phyloP scores from a whole-genome alignment of 1,140 invertebrate genomes.

The Drosophila orena region DNA sequence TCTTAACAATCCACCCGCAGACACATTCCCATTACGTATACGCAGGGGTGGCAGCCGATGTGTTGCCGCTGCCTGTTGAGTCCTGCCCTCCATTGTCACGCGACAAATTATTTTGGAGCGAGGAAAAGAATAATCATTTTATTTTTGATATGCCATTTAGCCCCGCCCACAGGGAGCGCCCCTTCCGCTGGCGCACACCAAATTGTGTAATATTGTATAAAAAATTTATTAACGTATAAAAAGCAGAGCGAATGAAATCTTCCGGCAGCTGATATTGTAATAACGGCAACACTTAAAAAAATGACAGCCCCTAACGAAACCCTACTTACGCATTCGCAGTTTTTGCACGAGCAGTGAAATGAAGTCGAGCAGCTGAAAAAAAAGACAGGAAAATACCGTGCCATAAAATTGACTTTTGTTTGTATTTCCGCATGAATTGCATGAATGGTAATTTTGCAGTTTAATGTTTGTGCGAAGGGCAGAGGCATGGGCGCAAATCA shows the following conservation, averaged over 20 bases:
- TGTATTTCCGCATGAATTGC: constrained; percentile 83
- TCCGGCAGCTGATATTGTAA: constrained; percentile 79
- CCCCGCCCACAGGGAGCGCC: constrained; percentile 2
- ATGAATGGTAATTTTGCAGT: constrained; percentile 83
- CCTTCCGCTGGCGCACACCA: constrained; percentile 16
- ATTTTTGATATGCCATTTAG: constrained; percentile 79
- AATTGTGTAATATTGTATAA: constrained; percentile 81
- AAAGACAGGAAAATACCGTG: constrained; percentile 19
- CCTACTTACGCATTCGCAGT: constrained; percentile 2
- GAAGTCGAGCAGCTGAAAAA: constrained; percentile 10
- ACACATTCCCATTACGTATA: constrained; percentile 44
- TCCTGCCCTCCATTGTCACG: constrained; percentile 47
- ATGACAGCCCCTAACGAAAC: constrained; percentile 42
- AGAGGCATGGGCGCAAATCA: constrained; percentile 14
- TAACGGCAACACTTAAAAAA: constrained; percentile 78
- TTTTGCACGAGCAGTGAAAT: constrained; percentile 36
- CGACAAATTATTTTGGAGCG: constrained; percentile 73
- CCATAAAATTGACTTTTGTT: constrained; percentile 83
- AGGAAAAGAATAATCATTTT: constrained; percentile 66
- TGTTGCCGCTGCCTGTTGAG: constrained; percentile 63
- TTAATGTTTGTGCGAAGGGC: constrained; percentile 68
- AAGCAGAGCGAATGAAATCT: constrained; percentile 59
- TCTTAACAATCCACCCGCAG: neutral
- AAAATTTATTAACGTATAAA: constrained; percentile 77
- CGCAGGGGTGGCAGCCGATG: constrained; percentile 36